Base-by-base conservation (phyloP, 2,113 vertebrate species). In the Lagopus leucura region DNA sequence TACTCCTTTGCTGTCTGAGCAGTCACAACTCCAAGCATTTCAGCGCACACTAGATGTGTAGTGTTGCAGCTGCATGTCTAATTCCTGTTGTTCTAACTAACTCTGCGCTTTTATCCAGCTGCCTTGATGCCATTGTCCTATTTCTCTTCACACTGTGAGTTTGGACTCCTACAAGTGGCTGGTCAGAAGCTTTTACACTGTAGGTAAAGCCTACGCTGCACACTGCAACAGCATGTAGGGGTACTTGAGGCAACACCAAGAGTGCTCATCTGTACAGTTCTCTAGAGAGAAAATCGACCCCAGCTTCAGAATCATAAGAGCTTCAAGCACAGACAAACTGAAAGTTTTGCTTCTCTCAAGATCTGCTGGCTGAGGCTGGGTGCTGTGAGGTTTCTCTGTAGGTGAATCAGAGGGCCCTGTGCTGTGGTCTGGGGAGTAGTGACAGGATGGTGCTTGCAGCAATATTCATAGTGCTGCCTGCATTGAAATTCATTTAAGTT, bases 321-420 rank as follows among this genome's bases (percentile, higher is more conserved):
- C 22, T 65, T 9, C 0, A 0, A 38, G 28, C 34, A 17, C 28
- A 65, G 69, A 54, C 22, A 66, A 54, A 24, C 3, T 21, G 54
- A 36, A 58, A 54, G 11, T 40, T n/a, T 34, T 15, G 9, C 5
- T 17, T 66, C 40, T 69, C 32, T 84, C 36, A 20, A 32, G 27
- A 74, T n/a, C 4, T 78, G n/a, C 21, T 52, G 64, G 1, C 9
- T 55, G 42, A 19, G 12, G 12, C 47, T 75, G 10, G 12, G 22
- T 2, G 22, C 58, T 30, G 15, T 0, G 0, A 13, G 13, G 6
- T 36, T 69, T 43, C 32, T 30, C 32, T 40, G 13, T 6, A 11
- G 25, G 22, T 54, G 14, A 61, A 30, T 12, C 1, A 0, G 4
- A 54, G 17, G 30, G 64, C 19, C 20, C 17, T 57, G 54, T 1